Base-by-base conservation (phyloP, 2,888 invertebrate genomes). In the Drosophila peninsularis region DNA sequence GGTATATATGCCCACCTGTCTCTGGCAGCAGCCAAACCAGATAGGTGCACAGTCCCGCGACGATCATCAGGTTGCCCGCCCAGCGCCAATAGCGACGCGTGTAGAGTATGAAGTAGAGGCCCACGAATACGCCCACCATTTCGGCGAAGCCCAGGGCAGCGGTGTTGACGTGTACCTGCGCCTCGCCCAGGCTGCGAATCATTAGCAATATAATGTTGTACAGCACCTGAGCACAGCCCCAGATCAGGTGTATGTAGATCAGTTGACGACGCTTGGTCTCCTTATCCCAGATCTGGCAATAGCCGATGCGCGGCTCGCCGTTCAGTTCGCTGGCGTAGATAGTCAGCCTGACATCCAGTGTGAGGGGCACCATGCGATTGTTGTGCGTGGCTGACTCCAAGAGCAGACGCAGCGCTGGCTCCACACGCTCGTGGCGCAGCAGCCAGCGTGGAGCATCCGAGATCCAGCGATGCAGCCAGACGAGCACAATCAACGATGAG, bases 361-460 rank as follows among this genome's bases (percentile, higher is more conserved):
- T 91, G 1, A 91, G 71, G 0, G 92, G 92, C n/a, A 93, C 90
- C 57, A 88, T 84, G 19, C 88, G 90, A 56, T 92, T 90, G 76
- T 93, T 93, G 44, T 90, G 89, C 2, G 90, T 87, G 13, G 92
- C 91, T 0, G 92, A 92, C 68, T 92, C 90, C 11, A 92, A 76
- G 0, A 93, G 69, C 19, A 92, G 80, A 27, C 84, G 77, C 14
- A 92, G 72, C 0, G 92, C 91, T 24, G 81, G 79, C 55, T 91
- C 92, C 11, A 91, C 78, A 32, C 90, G 82, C 4, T 91, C 90
- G 21, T 90, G 89, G 1, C 84, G 89, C 4, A 93, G 74, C 13
- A 92, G 80, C 93, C 93, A 93, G 11, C 92, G 90, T 0, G 93
- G 93, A 1, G 93, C 91, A 64, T 93, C 93, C 0, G 93, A 90